phyloP scores from a whole-genome alignment of 2,888 invertebrate genomes.

The Monochamus alternatus region DNA sequence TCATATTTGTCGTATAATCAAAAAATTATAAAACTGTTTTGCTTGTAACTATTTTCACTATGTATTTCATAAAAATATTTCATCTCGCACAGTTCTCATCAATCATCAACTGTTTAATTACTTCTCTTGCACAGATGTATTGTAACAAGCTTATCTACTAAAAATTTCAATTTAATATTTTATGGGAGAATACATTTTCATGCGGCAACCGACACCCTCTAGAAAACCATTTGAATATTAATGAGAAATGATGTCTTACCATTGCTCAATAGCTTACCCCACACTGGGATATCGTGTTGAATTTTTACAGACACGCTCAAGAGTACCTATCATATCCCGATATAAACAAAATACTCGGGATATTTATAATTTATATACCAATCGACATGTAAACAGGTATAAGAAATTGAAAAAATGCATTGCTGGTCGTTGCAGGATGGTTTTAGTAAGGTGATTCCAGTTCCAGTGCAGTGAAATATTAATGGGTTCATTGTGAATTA shows the following conservation, averaged over 20 bases:
- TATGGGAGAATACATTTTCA: not conserved
- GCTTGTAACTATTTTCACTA: too few species aligned
- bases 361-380: not conserved
- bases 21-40: too few species aligned
- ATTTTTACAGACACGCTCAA: conserved; percentile 17
- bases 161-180: not conserved
- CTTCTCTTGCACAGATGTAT: not conserved
- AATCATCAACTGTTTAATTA: too few species aligned
- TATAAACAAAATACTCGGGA: not conserved
- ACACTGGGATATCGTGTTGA: conserved; percentile 31
- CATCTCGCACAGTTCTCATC: too few species aligned
- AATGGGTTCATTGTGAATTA: not conserved
- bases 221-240: conserved; percentile 17
- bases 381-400: not conserved
- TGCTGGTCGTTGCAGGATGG: not conserved
- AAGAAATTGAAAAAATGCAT: not conserved
- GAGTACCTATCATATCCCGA: not conserved
- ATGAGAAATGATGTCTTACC: conserved; percentile 35
- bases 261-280: conserved; percentile 40
- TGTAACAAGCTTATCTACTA: not conserved
- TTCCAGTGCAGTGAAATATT: not conserved
- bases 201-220: not conserved
- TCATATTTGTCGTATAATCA: too few species aligned
- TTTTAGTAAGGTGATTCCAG: not conserved
- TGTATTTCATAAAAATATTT: too few species aligned